phyloP scores from a whole-genome alignment of 1,140 invertebrate species.

The Drepana arcuata region DNA sequence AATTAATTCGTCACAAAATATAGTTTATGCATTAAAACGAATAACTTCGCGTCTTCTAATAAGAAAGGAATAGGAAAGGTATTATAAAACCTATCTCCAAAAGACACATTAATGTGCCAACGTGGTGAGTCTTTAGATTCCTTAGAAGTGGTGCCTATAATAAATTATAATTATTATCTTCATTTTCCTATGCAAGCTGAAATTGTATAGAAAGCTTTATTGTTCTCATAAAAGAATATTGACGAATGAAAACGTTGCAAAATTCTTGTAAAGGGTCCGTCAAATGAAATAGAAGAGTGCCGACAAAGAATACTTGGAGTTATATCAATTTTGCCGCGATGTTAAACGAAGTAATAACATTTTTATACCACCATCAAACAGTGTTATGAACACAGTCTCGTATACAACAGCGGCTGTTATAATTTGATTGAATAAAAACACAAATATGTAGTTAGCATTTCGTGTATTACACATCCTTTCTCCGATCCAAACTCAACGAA shows the following conservation, averaged over 20 bases:
- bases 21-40: no score
- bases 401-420: conserved; percentile 4
- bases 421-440: conserved; percentile 8
- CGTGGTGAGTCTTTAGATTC: conserved; percentile 1
- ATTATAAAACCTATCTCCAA: no score
- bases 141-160: no score
- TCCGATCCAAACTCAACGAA: no score
- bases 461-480: no score
- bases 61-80: no score
- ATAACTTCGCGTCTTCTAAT: no score
- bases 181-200: no score
- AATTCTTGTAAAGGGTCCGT: conserved; percentile 10
- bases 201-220: no score
- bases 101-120: background rate
- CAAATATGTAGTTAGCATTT: no score
- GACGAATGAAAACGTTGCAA: conserved; percentile 5
- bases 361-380: conserved; percentile 26
- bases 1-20: no score
- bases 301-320: conserved; percentile 19
- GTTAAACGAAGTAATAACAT: conserved; percentile 32
- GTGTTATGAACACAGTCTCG: conserved; percentile 14
- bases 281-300: conserved; percentile 17
- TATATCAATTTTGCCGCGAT: conserved; percentile 27
- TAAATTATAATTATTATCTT: no score
- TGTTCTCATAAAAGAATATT: conserved; percentile 3